Evolutionary conservation across 2,888 invertebrate genomes (phyloP).

Genomic region (Abrostola tripartita): DNA sequence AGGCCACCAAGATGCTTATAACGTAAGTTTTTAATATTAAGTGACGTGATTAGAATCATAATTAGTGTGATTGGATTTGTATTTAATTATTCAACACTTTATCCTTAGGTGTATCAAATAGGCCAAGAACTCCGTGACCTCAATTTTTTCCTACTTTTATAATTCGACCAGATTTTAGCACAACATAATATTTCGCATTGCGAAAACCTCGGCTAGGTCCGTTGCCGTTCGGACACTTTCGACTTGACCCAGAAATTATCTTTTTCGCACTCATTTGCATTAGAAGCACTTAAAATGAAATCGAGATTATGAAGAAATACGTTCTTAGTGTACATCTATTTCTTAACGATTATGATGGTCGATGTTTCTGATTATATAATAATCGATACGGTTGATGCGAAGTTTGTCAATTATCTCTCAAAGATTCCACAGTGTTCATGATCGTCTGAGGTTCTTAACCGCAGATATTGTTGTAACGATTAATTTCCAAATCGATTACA

Average conservation of each 20-base stretch:
- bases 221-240: constrained; percentile 35
- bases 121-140: constrained; percentile 21
- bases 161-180: constrained; percentile 24
- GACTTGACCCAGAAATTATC: constrained; percentile 52
- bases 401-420: not conserved
- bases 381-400: constrained; percentile 1
- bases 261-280: constrained; percentile 40
- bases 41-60: constrained; percentile 61
- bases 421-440: not conserved
- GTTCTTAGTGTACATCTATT: not conserved
- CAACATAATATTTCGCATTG: constrained; percentile 36
- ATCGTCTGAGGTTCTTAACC: constrained; percentile 3
- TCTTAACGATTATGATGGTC: constrained; percentile 7
- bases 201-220: constrained; percentile 42
- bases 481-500: constrained; percentile 24
- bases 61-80: constrained; percentile 55
- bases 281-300: constrained; percentile 23
- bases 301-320: constrained; percentile 16
- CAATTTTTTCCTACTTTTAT: constrained; percentile 24
- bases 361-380: constrained; percentile 17
- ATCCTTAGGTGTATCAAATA: not conserved
- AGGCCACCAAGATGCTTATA: constrained; percentile 81
- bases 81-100: constrained; percentile 9
- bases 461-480: constrained; percentile 8
- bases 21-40: constrained; percentile 76